Evolutionary conservation across 2,113 vertebrate species (phyloP).

Genomic region (Corythornis madagascariensis): DNA sequence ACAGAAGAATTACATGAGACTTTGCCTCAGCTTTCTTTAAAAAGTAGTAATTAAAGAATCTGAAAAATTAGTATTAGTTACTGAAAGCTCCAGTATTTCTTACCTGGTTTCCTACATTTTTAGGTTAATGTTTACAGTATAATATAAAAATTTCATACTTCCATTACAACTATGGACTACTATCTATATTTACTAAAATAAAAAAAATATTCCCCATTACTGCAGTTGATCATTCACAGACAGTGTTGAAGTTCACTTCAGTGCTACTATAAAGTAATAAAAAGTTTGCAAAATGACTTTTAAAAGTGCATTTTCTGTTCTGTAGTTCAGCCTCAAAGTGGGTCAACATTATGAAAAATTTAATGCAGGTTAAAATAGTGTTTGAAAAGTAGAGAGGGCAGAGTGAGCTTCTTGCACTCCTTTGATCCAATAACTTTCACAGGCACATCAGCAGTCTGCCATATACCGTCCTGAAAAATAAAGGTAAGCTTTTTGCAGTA

Average conservation of each 20-base stretch:
- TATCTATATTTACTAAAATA: slow-evolving; percentile 68
- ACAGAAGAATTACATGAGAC: slow-evolving; percentile 27
- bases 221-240: slow-evolving; percentile 77
- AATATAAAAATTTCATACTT: slow-evolving; percentile 42
- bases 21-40: slow-evolving; percentile 40
- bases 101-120: slow-evolving; percentile 61
- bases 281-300: slow-evolving; percentile 77
- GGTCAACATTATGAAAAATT: slow-evolving; percentile 60
- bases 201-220: slow-evolving; percentile 80
- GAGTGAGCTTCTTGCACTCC: slow-evolving; percentile 52
- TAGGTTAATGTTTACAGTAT: slow-evolving; percentile 53
- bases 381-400: slow-evolving; percentile 69
- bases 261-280: slow-evolving; percentile 87
- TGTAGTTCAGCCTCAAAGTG: slow-evolving; percentile 71
- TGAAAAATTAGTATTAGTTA: slow-evolving; percentile 60
- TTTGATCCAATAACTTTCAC: slow-evolving; percentile 31
- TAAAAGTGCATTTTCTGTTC: slow-evolving; percentile 78
- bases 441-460: slow-evolving; percentile 90
- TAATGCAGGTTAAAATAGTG: slow-evolving; percentile 74
- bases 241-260: slow-evolving; percentile 88
- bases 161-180: slow-evolving; percentile 66
- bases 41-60: slow-evolving; percentile 44
- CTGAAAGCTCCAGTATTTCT: slow-evolving; percentile 63
- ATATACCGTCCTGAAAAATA: slow-evolving; percentile 92
- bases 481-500: neutral